These are phyloP conservation scores for Lycaena phlaeas DNA, from an alignment of 2,888 invertebrate genomes.

Conservation along the genomic window DNA sequence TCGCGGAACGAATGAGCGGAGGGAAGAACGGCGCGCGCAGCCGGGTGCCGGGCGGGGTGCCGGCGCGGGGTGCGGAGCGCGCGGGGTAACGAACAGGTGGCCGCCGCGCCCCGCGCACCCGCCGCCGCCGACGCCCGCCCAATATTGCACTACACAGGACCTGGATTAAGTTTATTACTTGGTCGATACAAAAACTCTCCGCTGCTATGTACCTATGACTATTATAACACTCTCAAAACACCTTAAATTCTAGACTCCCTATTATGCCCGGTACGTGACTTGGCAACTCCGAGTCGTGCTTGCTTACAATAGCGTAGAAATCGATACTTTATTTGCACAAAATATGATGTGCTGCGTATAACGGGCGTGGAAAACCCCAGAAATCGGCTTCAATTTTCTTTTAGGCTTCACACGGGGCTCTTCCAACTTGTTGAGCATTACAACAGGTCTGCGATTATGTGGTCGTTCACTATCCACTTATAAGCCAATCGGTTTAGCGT, in stretches of 20 bases:
- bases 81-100: slow-evolving; percentile 50
- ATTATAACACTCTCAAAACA: slow-evolving; percentile 19
- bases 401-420: slow-evolving; percentile 18
- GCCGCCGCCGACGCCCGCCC: slow-evolving; percentile 33
- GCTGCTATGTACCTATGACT: slow-evolving; percentile 29
- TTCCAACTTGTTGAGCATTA: slow-evolving; percentile 36
- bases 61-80: slow-evolving; percentile 27
- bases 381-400: slow-evolving; percentile 17
- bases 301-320: slow-evolving; percentile 25
- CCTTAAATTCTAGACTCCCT: slow-evolving; percentile 23
- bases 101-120: slow-evolving; percentile 40
- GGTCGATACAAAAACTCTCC: slow-evolving; percentile 44
- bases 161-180: slow-evolving; percentile 63
- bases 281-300: slow-evolving; percentile 37
- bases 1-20: slow-evolving; percentile 66
- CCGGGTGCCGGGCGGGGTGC: slow-evolving; percentile 26
- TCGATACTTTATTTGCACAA: slow-evolving; percentile 21
- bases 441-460: slow-evolving; percentile 22
- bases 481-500: slow-evolving; percentile 2
- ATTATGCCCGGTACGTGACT: slow-evolving; percentile 44
- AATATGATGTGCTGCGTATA: slow-evolving; percentile 18
- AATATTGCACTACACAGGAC: slow-evolving; percentile 51
- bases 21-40: slow-evolving; percentile 61
- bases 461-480: slow-evolving; percentile 13
- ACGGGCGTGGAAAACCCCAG: slow-evolving; percentile 13